Evolutionary conservation across 2,888 invertebrate genomes (phyloP), one percentile per base, ranked within the genome.

Genomic region (Troilus luridus): DNA sequence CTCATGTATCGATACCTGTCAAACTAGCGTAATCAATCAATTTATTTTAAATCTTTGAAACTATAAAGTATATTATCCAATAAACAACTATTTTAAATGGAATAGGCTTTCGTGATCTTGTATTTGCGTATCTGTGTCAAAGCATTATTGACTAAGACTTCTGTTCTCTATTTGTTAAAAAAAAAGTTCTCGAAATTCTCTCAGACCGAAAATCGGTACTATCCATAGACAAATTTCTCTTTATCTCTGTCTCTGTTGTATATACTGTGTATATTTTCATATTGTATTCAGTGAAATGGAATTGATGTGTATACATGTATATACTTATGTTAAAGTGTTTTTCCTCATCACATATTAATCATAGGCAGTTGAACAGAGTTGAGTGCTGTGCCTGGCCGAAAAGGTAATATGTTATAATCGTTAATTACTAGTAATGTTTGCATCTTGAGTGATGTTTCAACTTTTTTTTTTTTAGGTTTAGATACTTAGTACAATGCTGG

Each of bases 251-350:
- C 89, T 89, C 89, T 89, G 64, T 89, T 89, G 89, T 89, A 89
- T n/a, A 89, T 89, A 89, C 62, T 67, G 62, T 89, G 89, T 56
- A 89, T 89, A 89, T 89, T 89, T 89, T 89, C 64, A 64, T 89
- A 89, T 56, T 89, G n/a, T 67, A 89, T 54, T 67, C 89, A 89
- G 41, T 59, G n/a, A 41, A 89, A 89, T 67, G 89, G 89, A 89
- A 89, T 89, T 89, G 89, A 89, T 89, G 89, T 89, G 67, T 89
- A 89, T 89, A 89, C 89, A 62, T 89, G 67, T 67, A 89, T 89
- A 67, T 89, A 89, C 41, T 19, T 27, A 72, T 56, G 27, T 67
- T 64, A 67, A n/a, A 88, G n/a, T 81, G 54, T 81, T 27, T 67
- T 81, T 81, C 41, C 81, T 81, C 54, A n/a, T 56, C 89, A 89